phyloP scores from a whole-genome alignment of 2,888 invertebrate genomes.

The Phalera bucephala region DNA sequence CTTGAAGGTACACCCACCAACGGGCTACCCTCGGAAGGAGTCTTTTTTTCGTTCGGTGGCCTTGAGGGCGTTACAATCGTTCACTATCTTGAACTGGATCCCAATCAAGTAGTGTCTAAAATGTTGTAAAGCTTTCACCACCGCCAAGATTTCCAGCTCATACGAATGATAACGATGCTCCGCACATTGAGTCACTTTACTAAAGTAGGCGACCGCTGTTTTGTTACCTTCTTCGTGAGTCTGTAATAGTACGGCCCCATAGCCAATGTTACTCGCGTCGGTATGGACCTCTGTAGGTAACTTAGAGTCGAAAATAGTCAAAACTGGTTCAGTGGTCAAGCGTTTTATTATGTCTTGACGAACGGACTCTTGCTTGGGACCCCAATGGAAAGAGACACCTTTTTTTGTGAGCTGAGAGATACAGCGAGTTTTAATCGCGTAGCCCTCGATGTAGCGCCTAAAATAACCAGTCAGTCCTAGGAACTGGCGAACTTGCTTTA shows the following conservation, averaged over 20 bases:
- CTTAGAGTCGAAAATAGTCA: conserved; percentile 1
- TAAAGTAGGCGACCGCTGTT: background rate
- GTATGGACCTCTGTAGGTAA: conserved; percentile 3
- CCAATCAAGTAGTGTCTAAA: conserved; percentile 26
- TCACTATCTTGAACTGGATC: conserved; percentile 3
- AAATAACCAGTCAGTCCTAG: too few relatives aligned
- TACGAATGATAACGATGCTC: background rate
- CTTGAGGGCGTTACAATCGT: conserved; percentile 12
- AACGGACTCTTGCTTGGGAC: too few relatives aligned
- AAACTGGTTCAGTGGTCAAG: background rate
- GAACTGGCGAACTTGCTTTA: too few relatives aligned
- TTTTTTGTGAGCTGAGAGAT: too few relatives aligned
- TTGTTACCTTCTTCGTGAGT: background rate
- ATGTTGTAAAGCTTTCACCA: conserved; percentile 10
- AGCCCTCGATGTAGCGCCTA: too few relatives aligned
- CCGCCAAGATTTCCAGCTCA: conserved; percentile 1
- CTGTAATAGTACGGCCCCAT: background rate
- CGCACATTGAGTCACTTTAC: background rate
- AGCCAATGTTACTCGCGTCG: conserved; percentile 1
- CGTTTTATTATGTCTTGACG: background rate
- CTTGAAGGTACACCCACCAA: conserved; percentile 7
- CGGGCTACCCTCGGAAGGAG: conserved; percentile 19
- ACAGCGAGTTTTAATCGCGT: too few relatives aligned
- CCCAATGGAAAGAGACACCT: too few relatives aligned
- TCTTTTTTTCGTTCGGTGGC: conserved; percentile 15